A percentile compares a stretch with the other conserved stretches of the same genome.
Conservation (phyloP, 1,140 invertebrate genomes). For the Aphelenchoides fujianensis region DNA sequence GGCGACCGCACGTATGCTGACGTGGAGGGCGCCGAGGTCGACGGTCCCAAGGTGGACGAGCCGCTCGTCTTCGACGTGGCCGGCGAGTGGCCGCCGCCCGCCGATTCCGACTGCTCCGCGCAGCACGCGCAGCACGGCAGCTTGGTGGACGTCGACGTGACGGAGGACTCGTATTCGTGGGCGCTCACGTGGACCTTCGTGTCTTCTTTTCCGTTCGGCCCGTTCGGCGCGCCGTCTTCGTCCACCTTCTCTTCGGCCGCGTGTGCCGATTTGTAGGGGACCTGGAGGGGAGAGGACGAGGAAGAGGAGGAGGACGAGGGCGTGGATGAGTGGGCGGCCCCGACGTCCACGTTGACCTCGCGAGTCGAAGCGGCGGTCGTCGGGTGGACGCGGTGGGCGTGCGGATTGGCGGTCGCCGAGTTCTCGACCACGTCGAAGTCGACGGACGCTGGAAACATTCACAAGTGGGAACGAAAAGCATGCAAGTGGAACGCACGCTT, state of each 20-base stretch:
- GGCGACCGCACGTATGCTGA: not conserved
- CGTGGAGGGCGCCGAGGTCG: not conserved
- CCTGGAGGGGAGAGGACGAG: not conserved
- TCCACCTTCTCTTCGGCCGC: not conserved
- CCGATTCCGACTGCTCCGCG: not conserved
- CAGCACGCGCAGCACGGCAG: constrained; percentile 2
- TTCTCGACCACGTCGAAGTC: not conserved
- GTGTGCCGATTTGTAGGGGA: not conserved
- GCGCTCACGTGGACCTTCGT: not conserved
- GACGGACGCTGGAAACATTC: not conserved
- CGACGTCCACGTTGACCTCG: too few species aligned
- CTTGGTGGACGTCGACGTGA: not conserved
- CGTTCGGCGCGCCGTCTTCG: not conserved
- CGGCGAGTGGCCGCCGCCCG: not conserved
- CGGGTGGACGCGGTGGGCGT: not conserved
- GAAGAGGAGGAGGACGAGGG: not conserved
- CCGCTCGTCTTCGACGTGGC: not conserved
- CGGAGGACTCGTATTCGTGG: not conserved
- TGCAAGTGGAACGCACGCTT: not conserved
- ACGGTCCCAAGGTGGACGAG: not conserved
- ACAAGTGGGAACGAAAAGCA: not conserved
- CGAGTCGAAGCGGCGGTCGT: not conserved
- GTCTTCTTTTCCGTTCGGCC: not conserved
- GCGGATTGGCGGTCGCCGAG: not conserved
- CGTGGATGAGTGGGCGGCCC: not conserved